These are phyloP conservation scores for Australoheros scitulus DNA, from an alignment of 2,113 vertebrate species.

Conservation along the genomic window DNA sequence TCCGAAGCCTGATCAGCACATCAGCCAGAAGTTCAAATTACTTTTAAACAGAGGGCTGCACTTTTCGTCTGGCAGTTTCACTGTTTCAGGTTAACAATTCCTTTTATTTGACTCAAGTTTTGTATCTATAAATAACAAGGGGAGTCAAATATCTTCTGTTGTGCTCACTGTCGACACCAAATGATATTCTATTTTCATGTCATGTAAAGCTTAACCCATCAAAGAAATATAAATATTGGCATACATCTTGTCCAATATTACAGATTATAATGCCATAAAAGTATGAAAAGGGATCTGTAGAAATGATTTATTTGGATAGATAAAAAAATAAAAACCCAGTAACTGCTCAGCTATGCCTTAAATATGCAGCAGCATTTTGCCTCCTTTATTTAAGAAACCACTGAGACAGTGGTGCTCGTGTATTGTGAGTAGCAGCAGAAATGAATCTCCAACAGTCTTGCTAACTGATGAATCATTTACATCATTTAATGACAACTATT, in stretches of 20 bases:
- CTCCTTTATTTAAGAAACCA: not conserved
- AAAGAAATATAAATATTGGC: too few relatives aligned
- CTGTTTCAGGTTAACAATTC: not conserved
- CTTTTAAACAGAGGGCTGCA: not conserved
- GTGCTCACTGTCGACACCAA: not conserved
- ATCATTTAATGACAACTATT: too few relatives aligned
- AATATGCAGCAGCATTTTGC: not conserved
- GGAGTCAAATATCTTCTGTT: not conserved
- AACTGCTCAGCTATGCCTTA: not conserved
- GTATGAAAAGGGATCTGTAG: not conserved
- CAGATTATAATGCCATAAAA: not conserved
- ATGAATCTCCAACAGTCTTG: too few relatives aligned
- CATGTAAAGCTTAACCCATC: not conserved
- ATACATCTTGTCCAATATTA: not conserved
- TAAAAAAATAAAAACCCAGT: not conserved
- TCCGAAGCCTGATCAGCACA: not conserved
- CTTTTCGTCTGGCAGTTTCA: not conserved
- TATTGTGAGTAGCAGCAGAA: too few relatives aligned
- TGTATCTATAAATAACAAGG: not conserved
- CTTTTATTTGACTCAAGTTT: not conserved
- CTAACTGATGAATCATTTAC: too few relatives aligned
- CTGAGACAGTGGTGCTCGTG: not conserved
- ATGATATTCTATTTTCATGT: not conserved
- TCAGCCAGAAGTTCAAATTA: slow-evolving; percentile 18
- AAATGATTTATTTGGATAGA: not conserved